These are phyloP conservation scores for Anaspis maculata DNA, from an alignment of 2,888 invertebrate species.

Conservation along the genomic window DNA sequence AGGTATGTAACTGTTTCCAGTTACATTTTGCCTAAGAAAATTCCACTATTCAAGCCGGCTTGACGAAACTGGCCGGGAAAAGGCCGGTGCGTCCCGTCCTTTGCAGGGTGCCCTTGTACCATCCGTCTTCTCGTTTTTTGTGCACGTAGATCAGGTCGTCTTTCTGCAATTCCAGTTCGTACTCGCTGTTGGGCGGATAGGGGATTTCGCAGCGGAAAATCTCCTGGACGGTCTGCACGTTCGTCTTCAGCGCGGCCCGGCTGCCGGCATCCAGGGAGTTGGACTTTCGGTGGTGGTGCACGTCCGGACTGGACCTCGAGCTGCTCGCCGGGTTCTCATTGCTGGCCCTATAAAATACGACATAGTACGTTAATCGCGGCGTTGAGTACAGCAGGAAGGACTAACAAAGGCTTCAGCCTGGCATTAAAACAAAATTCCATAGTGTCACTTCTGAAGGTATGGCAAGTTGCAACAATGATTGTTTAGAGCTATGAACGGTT, in stretches of 20 bases:
- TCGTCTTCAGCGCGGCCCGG: conserved; percentile 30
- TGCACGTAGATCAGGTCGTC: conserved; percentile 89
- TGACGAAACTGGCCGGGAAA: conserved; percentile 89
- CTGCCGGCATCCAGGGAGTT: conserved; percentile 72
- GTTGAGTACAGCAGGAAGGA: no score
- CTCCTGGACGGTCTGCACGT: conserved; percentile 37
- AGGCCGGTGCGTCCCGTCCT: conserved; percentile 88
- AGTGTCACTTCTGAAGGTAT: no score
- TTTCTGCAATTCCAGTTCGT: conserved; percentile 81
- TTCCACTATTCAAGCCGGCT: no score
- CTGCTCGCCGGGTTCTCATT: conserved; percentile 34
- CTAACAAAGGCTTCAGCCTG: no score
- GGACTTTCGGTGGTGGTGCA: conserved; percentile 62
- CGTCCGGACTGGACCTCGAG: conserved; percentile 37
- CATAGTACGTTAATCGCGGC: no score
- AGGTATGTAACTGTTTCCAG: no score
- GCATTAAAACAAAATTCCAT: no score
- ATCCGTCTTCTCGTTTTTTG: conserved; percentile 88
- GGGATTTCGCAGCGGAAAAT: conserved; percentile 87
- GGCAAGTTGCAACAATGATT: no score
- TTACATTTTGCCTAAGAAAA: no score
- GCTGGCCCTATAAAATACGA: no score
- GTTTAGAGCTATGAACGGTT: no score
- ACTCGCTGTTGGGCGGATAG: conserved; percentile 90
- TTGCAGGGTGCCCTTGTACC: conserved; percentile 89